Evolutionary conservation across 2,888 invertebrate species (phyloP).

Genomic region (Watsonalla cultraria): DNA sequence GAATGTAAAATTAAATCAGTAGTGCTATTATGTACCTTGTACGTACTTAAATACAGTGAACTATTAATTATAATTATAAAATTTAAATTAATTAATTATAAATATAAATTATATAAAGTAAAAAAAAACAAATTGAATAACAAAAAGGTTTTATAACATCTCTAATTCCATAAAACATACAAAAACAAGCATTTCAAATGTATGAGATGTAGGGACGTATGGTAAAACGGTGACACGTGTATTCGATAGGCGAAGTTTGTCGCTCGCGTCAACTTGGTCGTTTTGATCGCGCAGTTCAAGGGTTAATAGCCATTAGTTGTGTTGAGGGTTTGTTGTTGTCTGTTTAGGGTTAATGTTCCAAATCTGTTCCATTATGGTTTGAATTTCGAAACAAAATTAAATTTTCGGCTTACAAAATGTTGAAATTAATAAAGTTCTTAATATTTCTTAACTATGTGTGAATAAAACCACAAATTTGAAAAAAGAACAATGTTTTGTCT

Average conservation of each 20-base stretch:
- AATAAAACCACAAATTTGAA: no score
- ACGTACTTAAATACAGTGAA: no score
- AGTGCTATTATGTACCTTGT: no score
- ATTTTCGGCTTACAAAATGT: no score
- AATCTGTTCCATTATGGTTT: neutral
- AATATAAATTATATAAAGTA: no score
- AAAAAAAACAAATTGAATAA: no score
- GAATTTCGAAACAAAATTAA: no score
- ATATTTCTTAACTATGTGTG: no score
- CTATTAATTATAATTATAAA: no score
- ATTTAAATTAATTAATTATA: no score
- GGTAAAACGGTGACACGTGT: slow-evolving; percentile 35
- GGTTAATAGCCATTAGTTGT: slow-evolving; percentile 45
- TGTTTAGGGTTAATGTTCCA: neutral
- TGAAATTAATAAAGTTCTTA: no score
- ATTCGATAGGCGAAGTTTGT: slow-evolving; percentile 40
- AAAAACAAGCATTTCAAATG: neutral
- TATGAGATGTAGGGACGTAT: slow-evolving; percentile 4
- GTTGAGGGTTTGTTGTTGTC: slow-evolving; percentile 13
- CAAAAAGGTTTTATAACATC: neutral
- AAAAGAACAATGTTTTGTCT: neutral
- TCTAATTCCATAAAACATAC: neutral
- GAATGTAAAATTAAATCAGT: no score
- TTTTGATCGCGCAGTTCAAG: slow-evolving; percentile 19
- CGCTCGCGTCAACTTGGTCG: slow-evolving; percentile 14